Base-by-base conservation (phyloP, 1,140 invertebrate genomes). In the Drosophila truncata region DNA sequence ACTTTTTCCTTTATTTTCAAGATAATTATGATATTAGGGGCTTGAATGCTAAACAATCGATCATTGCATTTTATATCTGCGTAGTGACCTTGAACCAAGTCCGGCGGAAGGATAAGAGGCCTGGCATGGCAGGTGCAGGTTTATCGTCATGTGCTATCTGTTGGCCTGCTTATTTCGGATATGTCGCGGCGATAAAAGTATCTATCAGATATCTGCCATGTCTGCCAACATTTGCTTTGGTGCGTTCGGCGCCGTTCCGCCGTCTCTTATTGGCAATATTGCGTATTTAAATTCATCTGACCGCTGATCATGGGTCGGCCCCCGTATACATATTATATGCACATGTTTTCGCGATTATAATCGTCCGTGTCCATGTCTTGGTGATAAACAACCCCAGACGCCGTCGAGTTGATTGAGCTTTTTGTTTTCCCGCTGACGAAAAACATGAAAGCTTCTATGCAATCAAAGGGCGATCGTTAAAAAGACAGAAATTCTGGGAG, bases 211-310 rank as follows among this genome's bases (percentile, higher is more conserved):
- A 73, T 59, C 70, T 25, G 61, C 44, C 49, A 57, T 59, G 54
- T 35, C 47, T 74, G 80, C 58, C 70, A 74, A 55, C 37, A 63
- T 55, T 37, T 39, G 20, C 8, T 18, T 25, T 44, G 58, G 55
- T 85, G 78, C 78, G 82, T 82, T 76, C n/a, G 31, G 33, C 75
- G 81, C 63, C 76, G 27, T 47, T 37, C 62, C 27, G 58, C 55
- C 59, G 39, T 79, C 52, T 20, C 65, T 31, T 82, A 77, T 86
- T 77, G 79, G 58, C 67, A 80, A 82, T 61, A 87, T 63, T 88
- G 84, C 84, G 84, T 87, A 87, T 87, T 87, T 78, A 87, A 88
- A 88, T 88, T 88, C 47, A 52, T 44, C 47, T 58, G 65, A 63
- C 57, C 44, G 61, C 37, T 80, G 64, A 47, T 58, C 71, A 42